Evolutionary conservation across 2,113 vertebrate genomes (phyloP).

Genomic region (Donacobius atricapilla): DNA sequence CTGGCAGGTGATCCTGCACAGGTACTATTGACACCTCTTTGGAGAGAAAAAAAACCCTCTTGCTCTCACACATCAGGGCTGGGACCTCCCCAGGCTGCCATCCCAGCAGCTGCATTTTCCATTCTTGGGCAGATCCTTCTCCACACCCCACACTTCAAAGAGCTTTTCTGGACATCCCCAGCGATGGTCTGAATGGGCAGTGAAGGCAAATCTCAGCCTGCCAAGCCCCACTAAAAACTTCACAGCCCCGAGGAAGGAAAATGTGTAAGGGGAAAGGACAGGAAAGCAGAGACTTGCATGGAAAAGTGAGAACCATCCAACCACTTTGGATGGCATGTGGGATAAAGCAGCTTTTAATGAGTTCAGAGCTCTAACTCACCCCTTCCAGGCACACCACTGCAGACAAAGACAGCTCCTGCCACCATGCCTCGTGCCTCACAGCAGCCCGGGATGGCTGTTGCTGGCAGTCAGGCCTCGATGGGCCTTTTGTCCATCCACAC

Average conservation of each 20-base stretch:
- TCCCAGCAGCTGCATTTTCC: not conserved
- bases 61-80: not conserved
- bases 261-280: accelerated
- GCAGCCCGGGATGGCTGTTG: not conserved
- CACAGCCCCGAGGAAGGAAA: not conserved
- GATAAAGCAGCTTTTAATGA: conserved; percentile 55
- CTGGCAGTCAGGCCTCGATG: conserved; percentile 54
- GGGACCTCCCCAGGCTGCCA: not conserved
- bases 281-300: not conserved
- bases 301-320: not conserved
- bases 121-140: not conserved
- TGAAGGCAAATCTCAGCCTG: not conserved
- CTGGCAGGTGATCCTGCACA: not conserved
- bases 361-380: not conserved
- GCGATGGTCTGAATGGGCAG: not conserved
- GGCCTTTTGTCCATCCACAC: not conserved
- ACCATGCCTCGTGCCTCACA: not conserved
- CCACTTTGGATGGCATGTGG: not conserved
- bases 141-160: not conserved
- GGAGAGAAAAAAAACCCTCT: not conserved
- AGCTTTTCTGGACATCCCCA: not conserved
- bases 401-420: conserved; percentile 3
- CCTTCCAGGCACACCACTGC: not conserved
- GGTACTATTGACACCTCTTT: not conserved
- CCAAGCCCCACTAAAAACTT: not conserved